Base-by-base conservation (phyloP, 2,113 vertebrate species). In the Uropsilus gracilis region DNA sequence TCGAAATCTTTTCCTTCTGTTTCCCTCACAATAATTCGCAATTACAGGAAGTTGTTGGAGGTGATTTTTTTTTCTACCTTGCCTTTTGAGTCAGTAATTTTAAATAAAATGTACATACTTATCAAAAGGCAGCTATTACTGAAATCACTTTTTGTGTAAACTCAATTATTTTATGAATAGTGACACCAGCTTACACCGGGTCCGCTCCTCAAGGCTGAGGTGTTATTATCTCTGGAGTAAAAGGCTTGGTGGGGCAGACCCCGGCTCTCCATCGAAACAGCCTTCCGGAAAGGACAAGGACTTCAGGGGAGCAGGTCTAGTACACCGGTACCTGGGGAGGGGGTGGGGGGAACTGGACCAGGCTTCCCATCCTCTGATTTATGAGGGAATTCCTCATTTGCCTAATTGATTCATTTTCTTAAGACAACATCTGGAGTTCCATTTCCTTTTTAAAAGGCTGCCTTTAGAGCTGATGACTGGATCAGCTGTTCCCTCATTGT, bases 11-110 rank as follows among this genome's bases (percentile, higher is more conserved):
- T 99, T 99, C 99, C 99, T 99, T 99, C 99, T 98, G 99, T 99
- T 99, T 99, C 99, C 98, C 98, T 99, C 99, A 99, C 99, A 99
- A 99, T 99, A 99, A 99, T 99, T 99, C 98, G 98, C 99, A 99
- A 99, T 99, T 99, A 99, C 99, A 99, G 99, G 99, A 99, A 99
- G 99, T 99, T 99, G 99, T 99, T 99, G 98, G 98, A 99, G 99
- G 99, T 99, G 99, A 99, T 99, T 98, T 98, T 98, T 98, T 98
- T 98, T 97, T 90, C 98, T 98, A 98, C 98, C 98, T 98, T 98
- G 98, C 98, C 98, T 98, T 99, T 99, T 98, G 98, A 98, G 98
- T 98, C 98, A 98, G 99, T 99, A 98, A 99, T 99, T 99, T 98
- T 98, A 98, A 98, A 98, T 98, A 99, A 99, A 99, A 99, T 98